Evolutionary conservation across 1,140 invertebrate species (phyloP).

Genomic region (Sesamia nonagrioides): DNA sequence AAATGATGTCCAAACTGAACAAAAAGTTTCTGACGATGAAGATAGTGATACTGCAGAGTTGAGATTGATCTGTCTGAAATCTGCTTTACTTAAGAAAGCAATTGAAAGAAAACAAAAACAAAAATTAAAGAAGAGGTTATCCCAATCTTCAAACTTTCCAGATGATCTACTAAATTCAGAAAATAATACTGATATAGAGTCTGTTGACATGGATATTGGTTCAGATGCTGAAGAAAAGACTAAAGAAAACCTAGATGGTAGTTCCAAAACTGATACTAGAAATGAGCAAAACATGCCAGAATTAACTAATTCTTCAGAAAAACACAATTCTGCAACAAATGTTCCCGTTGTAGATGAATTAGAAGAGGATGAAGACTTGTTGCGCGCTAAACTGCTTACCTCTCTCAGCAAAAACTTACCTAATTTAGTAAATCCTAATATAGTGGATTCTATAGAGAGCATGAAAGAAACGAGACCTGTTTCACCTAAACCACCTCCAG

Average conservation of each 20-base stretch:
- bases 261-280: slow-evolving; percentile 48
- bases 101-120: slow-evolving; percentile 85
- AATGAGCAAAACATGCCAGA: slow-evolving; percentile 46
- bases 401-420: slow-evolving; percentile 84
- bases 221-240: slow-evolving; percentile 78
- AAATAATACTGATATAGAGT: slow-evolving; percentile 83
- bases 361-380: slow-evolving; percentile 84
- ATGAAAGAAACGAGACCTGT: slow-evolving; percentile 49
- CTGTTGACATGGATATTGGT: slow-evolving; percentile 85
- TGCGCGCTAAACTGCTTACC: slow-evolving; percentile 81
- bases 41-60: slow-evolving; percentile 84
- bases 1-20: slow-evolving; percentile 52
- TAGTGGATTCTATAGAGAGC: slow-evolving; percentile 56
- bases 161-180: slow-evolving; percentile 65
- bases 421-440: slow-evolving; percentile 69
- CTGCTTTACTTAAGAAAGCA: slow-evolving; percentile 83
- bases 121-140: slow-evolving; percentile 75
- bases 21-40: slow-evolving; percentile 76
- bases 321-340: slow-evolving; percentile 42
- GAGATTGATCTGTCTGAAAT: slow-evolving; percentile 84
- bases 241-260: slow-evolving; percentile 60
- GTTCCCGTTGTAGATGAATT: slow-evolving; percentile 71
- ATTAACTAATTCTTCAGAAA: background rate
- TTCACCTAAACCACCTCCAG: slow-evolving; percentile 44
- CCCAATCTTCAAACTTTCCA: slow-evolving; percentile 70